Conservation (phyloP, 2,113 vertebrate species). For the Poeciliopsis prolifica region DNA sequence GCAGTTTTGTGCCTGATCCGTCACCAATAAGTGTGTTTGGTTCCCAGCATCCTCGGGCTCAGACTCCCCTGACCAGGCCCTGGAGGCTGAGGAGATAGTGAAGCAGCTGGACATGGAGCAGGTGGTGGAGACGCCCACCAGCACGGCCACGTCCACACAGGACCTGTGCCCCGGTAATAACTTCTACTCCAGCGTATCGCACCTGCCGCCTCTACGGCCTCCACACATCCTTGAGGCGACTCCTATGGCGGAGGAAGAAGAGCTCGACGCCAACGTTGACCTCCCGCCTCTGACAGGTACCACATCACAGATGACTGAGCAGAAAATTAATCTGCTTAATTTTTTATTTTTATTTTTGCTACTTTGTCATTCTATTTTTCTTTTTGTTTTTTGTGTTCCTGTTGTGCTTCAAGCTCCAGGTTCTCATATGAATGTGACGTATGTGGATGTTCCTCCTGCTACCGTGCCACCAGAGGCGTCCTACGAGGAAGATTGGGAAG, state of each 20-base stretch:
- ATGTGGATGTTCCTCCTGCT: slow-evolving; percentile 79
- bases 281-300: slow-evolving; percentile 93
- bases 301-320: neutral
- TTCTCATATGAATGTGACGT: slow-evolving; percentile 87
- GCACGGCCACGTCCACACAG: slow-evolving; percentile 85
- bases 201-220: slow-evolving; percentile 76
- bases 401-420: slow-evolving; percentile 83
- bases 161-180: slow-evolving; percentile 81
- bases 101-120: slow-evolving; percentile 96
- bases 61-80: slow-evolving; percentile 91
- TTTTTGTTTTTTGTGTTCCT: neutral
- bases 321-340: too few relatives aligned
- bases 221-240: slow-evolving; percentile 81
- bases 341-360: slow-evolving; percentile 6
- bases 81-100: slow-evolving; percentile 95
- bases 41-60: slow-evolving; percentile 87
- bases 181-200: slow-evolving; percentile 77
- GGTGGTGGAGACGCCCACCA: slow-evolving; percentile 89
- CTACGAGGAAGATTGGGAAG: slow-evolving; percentile 99
- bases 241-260: slow-evolving; percentile 77
- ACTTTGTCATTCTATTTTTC: neutral
- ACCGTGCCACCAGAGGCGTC: slow-evolving; percentile 91
- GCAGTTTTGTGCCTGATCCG: neutral
- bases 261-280: slow-evolving; percentile 85
- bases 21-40: neutral